Evolutionary conservation across 2,888 invertebrate species (phyloP), one percentile per base, ranked within the genome.

Genomic region (Cryptus viduatorius): DNA sequence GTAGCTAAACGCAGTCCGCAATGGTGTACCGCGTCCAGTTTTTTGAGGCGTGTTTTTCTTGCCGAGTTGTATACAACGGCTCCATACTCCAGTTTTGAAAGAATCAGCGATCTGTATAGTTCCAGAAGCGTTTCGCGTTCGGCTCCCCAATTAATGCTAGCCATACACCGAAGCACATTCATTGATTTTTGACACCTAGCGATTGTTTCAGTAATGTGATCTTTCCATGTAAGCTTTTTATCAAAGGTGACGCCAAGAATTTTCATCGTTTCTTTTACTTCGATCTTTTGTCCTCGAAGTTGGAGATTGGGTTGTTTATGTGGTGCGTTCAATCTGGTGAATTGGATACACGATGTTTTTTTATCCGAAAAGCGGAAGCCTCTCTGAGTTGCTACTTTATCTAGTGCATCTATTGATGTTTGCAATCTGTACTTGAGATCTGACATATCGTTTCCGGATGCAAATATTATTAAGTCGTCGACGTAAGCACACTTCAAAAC

Each of bases 51-150:
- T n/a, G 16, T 50, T 5, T 4, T 37, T 37, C 53, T 61, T 24
- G 81, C 86, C 12, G 81, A 77, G 7, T 42, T 37, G 29, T 84
- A 82, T 3, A 82, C 24, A 19, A 79, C 69, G 4, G 81, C 46
- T 4, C 79, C 80, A 44, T 86, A 84, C 5, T 86, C 82, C 16
- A 86, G 37, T 68, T 84, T 84, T 29, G 79, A 53, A 42, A 76
- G 37, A 14, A 84, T 79, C 3, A 83, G 14, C 8, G 81, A 73
- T 42, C 56, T 84, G 53, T 86, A 86, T 12, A 82, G 73, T 4
- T n/a, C 19, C 1, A 72, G 8, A 8, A 87, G 68, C 0, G 59
- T 68, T 14, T 80, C 29, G n/a, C 56, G 56, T 12, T 81, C 69
- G 0, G 79, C 75, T 61, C 82, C 84, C 85, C 82, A 86, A 10